Conservation (phyloP, 2,113 vertebrate genomes). For the Sus scrofa region T2T-Sscrofa CM000820.6:54337001-54337500, state of each 20-base stretch:
- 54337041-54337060: background rate
- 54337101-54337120: background rate
- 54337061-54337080: background rate
- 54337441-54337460: background rate
- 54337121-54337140: background rate
- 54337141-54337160: background rate
- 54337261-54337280: background rate
- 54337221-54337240: background rate
- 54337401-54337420: background rate
- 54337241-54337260: background rate
- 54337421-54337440: background rate
- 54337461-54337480: background rate
- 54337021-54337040: background rate
- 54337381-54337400: background rate
- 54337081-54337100: background rate
- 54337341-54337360: background rate
- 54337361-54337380: background rate
- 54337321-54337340: background rate
- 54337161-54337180: background rate
- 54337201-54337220: background rate
- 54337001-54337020: background rate
- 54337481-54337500: background rate
- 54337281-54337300: background rate
- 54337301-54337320: background rate
- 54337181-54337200: conserved; percentile 2